Evolutionary conservation across 1,140 invertebrate genomes (phyloP), one percentile per base, ranked within the genome.

Genomic region (Euwallacea fornicatus): DNA sequence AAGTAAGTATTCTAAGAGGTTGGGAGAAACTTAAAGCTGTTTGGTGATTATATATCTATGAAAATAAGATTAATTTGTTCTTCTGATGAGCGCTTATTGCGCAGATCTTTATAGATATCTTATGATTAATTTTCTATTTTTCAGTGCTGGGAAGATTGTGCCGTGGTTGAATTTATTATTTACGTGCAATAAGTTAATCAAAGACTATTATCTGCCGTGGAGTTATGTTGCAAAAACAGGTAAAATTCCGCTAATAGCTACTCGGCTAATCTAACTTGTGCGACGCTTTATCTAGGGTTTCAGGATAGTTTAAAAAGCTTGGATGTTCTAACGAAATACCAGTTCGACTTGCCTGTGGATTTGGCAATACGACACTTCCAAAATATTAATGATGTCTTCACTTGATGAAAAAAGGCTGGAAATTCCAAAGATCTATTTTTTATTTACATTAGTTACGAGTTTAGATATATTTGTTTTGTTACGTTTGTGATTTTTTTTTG

Each of bases 381-480:
- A 81, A 98, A 98, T 83, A 98, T 99, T 77, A 96, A 95, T 84
- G 96, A 98, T 84, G 96, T 96, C 74, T 98, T 98, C 85, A 88
- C 86, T 82, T 88, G 85, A 78, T 74, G 54, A 74, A 66, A 9
- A 54, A 63, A 66, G 58, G 41, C 58, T 60, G 58, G 10, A 41
- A 33, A 33, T 33, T 33, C 21, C 21, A 11, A 41, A 59, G 10
- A 42, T 15, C 43, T 60, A 11, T 11, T 56, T 56, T 56, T 13
- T 11, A 50, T 50, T 16, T 56, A 56, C 2, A 1, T 56, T 33
- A 33, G 21, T 33, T 33, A 33, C 21, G 1, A 33, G 21, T 33
- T 33, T 50, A 50, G 7, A 4, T 67, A 13, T 73, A 66, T 54
- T 72, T 55, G 53, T 72, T 72, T 55, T 21, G 10, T 68, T 43